Evolutionary conservation across 2,113 vertebrate species (phyloP), one percentile per base, ranked within the genome.

Genomic region (Strix aluco): DNA sequence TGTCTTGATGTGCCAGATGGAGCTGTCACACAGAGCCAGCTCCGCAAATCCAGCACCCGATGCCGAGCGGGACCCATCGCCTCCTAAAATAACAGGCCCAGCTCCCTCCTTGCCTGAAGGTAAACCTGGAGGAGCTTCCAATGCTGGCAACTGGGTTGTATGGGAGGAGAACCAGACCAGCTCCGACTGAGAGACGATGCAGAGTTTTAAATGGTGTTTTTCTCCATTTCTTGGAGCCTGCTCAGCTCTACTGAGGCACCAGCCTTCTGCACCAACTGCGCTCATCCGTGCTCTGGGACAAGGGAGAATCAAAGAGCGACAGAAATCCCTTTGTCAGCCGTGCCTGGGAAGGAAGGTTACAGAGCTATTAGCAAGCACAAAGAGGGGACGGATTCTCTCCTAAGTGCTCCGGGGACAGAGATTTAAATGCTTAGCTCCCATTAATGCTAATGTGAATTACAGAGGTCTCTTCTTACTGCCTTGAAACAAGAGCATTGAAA

Each of bases 311-410:
- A 49, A 11, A 61, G 91, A 51, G 92, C 22, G 81, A 93, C 94
- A 96, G 94, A 92, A 95, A 93, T 86, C 11, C 74, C 96, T 90
- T 96, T 96, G 95, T 94, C 74, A 94, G 90, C 70, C 5, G 2
- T n/a, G 89, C 86, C 87, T 66, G 93, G 93, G 92, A 86, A 90
- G 95, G 72, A 90, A 70, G 91, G 93, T 81, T n/a, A 23, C 59
- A 36, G 89, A 94, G 88, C 95, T 65, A 13, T 94, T 72, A 88
- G 44, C 0, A 13, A 94, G 84, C 90, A 87, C 95, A 88, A 94
- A 94, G 82, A 75, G 26, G 27, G 92, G 81, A 82, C 9, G 63
- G 74, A 90, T 93, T 42, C 90, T 49, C 94, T 85, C 58, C 77
- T 52, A 7, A 86, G 94, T 80, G 92, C 95, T 95, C 90, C 1